A percentile compares a stretch with the other conserved stretches of the same genome.
Evolutionary conservation across 2,888 invertebrate species (phyloP).

Genomic region (Keiferia lycopersicella): DNA sequence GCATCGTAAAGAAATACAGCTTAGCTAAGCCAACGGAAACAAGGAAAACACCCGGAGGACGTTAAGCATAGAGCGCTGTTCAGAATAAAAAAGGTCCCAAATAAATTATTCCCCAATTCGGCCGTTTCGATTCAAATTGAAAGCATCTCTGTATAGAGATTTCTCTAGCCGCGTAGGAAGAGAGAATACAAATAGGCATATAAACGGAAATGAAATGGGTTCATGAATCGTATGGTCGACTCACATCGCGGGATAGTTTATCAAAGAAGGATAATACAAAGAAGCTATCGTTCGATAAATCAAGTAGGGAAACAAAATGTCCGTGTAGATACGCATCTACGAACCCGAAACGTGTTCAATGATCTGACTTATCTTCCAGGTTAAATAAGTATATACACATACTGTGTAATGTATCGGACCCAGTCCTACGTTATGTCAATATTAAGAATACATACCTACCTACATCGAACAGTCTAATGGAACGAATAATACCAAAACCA

Average conservation of each 20-base stretch:
- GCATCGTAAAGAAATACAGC: constrained; percentile 19
- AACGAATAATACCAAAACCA: background rate
- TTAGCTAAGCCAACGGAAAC: constrained; percentile 42
- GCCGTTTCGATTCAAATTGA: constrained; percentile 77
- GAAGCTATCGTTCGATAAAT: constrained; percentile 41
- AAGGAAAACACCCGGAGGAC: constrained; percentile 52
- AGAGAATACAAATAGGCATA: constrained; percentile 75
- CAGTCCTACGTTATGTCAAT: constrained; percentile 3
- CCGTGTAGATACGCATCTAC: constrained; percentile 24
- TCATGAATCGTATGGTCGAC: constrained; percentile 67
- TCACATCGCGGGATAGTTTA: constrained; percentile 56
- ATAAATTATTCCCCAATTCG: constrained; percentile 76
- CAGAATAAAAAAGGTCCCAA: constrained; percentile 66
- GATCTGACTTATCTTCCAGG: constrained; percentile 21
- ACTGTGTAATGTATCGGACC: constrained; percentile 13
- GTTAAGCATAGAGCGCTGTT: constrained; percentile 59
- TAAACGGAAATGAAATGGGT: constrained; percentile 74
- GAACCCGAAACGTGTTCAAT: constrained; percentile 22
- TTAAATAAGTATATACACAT: background rate
- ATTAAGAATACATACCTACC: background rate
- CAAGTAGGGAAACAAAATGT: constrained; percentile 27
- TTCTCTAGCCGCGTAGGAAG: constrained; percentile 70
- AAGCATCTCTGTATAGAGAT: constrained; percentile 74
- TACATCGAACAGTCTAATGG: background rate
- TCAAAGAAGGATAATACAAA: constrained; percentile 51